phyloP scores from a whole-genome alignment of 2,113 vertebrate genomes.

The Sus scrofa region T2T-Sscrofa CM000828.6:58606501-58607000 shows the following conservation, averaged over 20 bases:
- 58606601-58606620: background rate
- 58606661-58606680: background rate
- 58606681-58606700: background rate
- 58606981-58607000: background rate
- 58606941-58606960: background rate
- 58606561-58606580: slow-evolving; percentile 11
- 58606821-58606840: background rate
- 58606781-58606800: background rate
- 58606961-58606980: background rate
- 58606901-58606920: slow-evolving; percentile 5
- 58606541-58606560: background rate
- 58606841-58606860: background rate
- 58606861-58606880: background rate
- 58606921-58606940: background rate
- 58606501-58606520: background rate
- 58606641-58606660: background rate
- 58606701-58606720: background rate
- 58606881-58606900: background rate
- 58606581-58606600: background rate
- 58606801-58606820: background rate
- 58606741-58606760: background rate
- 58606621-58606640: background rate
- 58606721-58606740: background rate
- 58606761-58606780: background rate
- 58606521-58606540: background rate